Evolutionary conservation across 1,140 invertebrate genomes (phyloP).

Genomic region (Drosophila bocki): DNA sequence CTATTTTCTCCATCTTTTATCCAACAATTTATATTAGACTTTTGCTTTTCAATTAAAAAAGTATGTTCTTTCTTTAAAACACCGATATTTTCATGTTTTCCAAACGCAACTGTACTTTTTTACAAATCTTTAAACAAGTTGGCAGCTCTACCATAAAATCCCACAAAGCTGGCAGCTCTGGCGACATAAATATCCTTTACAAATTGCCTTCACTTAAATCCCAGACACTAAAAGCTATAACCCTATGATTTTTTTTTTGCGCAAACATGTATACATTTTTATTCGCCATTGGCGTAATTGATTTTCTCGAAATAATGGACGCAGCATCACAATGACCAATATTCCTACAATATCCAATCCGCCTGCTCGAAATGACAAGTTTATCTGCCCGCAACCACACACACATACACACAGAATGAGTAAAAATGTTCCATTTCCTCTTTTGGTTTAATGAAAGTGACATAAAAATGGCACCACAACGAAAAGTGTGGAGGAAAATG

Average conservation of each 20-base stretch:
- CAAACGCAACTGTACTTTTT: background rate
- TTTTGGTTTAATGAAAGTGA: conserved; percentile 39
- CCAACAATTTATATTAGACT: too few relatives aligned
- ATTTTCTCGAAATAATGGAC: conserved; percentile 51
- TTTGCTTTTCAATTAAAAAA: background rate
- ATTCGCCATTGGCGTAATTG: conserved; percentile 43
- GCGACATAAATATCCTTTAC: background rate
- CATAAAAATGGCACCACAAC: conserved; percentile 41
- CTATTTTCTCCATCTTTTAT: too few relatives aligned
- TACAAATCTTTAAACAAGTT: background rate
- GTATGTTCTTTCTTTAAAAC: background rate
- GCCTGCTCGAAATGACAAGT: conserved; percentile 35
- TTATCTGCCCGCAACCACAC: conserved; percentile 35
- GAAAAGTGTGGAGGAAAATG: background rate
- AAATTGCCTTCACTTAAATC: conserved; percentile 21
- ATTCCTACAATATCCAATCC: conserved; percentile 36
- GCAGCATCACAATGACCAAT: conserved; percentile 37
- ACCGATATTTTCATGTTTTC: background rate
- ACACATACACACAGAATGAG: conserved; percentile 7
- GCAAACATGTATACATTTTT: conserved; percentile 23
- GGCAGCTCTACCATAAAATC: background rate
- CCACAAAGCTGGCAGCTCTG: background rate
- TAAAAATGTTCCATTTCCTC: conserved; percentile 39
- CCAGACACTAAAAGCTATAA: conserved; percentile 20
- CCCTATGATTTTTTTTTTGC: background rate